Percentiles rank a stretch among this genome's conserved stretches.
Conservation (phyloP, 2,797 vertebrate species). For the Graptemys geographica region DNA sequence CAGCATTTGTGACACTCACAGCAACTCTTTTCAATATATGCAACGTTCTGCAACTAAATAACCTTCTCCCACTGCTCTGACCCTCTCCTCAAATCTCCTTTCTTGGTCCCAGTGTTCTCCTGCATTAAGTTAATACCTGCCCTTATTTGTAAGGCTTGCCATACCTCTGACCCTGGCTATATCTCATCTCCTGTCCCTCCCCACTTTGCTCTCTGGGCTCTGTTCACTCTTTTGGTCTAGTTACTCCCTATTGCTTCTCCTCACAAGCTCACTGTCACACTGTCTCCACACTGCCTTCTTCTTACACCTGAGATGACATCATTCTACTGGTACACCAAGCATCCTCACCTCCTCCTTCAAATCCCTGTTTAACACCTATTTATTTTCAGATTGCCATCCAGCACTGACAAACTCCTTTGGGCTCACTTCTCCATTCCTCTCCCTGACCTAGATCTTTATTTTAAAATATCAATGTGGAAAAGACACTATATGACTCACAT, state of each 20-base stretch:
- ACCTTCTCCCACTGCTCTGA: background rate
- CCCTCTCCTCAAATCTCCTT: background rate
- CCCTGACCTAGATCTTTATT: too few relatives aligned
- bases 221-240: background rate
- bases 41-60: background rate
- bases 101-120: background rate
- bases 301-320: too few relatives aligned
- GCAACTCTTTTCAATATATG: background rate
- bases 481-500: too few relatives aligned
- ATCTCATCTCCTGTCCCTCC: background rate
- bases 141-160: background rate
- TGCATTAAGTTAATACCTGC: background rate
- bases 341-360: too few relatives aligned
- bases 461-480: too few relatives aligned
- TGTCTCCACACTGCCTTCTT: too few relatives aligned
- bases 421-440: background rate
- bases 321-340: too few relatives aligned
- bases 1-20: too few relatives aligned
- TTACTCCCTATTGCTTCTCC: background rate
- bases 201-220: background rate
- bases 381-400: too few relatives aligned
- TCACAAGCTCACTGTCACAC: background rate
- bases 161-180: background rate
- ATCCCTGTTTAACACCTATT: too few relatives aligned
- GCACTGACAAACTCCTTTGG: background rate